A percentile compares a stretch with the other conserved stretches of the same genome.
Evolutionary conservation across 2,113 vertebrate species (phyloP).

Genomic region (Elgaria multicarinata): DNA sequence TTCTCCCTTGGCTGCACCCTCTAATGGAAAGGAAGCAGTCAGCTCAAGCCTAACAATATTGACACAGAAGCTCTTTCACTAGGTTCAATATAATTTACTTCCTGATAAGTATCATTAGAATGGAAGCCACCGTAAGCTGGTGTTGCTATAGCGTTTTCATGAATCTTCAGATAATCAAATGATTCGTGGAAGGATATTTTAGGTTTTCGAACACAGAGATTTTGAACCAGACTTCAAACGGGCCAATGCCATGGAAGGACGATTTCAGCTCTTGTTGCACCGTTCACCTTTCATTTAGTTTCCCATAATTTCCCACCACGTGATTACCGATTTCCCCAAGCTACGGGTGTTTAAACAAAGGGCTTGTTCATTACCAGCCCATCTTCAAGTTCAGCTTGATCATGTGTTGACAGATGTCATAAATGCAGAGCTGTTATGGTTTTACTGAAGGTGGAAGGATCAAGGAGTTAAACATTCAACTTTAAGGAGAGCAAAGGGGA

Average conservation of each 20-base stretch:
- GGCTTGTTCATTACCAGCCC: background rate
- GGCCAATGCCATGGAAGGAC: background rate
- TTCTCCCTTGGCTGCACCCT: background rate
- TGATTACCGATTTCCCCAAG: constrained; percentile 24
- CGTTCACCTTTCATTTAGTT: constrained; percentile 37
- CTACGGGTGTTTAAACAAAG: constrained; percentile 18
- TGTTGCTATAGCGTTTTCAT: background rate
- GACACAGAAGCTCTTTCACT: constrained; percentile 5
- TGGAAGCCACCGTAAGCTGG: background rate
- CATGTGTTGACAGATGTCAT: background rate
- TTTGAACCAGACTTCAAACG: background rate
- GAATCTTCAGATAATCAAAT: background rate
- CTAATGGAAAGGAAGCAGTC: background rate
- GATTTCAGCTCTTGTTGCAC: background rate
- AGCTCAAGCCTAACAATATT: background rate
- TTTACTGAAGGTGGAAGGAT: constrained; percentile 20
- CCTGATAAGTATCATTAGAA: constrained; percentile 9
- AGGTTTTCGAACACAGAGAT: background rate
- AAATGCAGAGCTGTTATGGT: constrained; percentile 16
- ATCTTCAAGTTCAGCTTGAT: constrained; percentile 13
- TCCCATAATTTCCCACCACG: constrained; percentile 24
- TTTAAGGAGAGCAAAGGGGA: constrained; percentile 19
- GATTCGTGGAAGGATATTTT: background rate
- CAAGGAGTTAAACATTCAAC: constrained; percentile 18
- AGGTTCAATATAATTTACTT: background rate